A percentile compares a stretch with the other conserved stretches of the same genome.
Conservation (phyloP, 2,797 vertebrate species). For the Hipposideros larvatus region DNA sequence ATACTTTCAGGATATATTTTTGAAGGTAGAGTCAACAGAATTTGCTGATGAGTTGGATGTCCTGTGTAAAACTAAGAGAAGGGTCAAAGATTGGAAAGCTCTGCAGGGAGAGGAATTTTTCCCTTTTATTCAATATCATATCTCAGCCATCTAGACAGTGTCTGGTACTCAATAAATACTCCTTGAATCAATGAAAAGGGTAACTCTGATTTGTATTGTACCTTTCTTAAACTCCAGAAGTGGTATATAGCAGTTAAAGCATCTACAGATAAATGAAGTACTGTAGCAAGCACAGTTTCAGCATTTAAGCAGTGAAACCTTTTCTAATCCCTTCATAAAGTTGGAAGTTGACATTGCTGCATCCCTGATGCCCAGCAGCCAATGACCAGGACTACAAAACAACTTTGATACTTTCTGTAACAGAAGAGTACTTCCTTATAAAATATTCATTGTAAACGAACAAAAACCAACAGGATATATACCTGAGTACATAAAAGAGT, state of each 20-base stretch:
- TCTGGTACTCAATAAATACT: background rate
- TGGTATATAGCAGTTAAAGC: background rate
- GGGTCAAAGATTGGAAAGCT: background rate
- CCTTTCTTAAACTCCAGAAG: conserved; percentile 8
- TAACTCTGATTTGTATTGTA: background rate
- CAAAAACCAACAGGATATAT: background rate
- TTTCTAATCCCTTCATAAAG: background rate
- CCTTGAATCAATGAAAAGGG: background rate
- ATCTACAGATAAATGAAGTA: background rate
- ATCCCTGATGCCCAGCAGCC: background rate
- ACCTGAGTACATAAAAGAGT: background rate
- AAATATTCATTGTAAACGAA: conserved; percentile 33
- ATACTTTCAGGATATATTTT: background rate
- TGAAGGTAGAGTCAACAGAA: background rate
- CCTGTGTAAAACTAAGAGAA: background rate
- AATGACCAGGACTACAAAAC: conserved; percentile 3
- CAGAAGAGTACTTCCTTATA: conserved; percentile 21
- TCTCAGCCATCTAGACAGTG: background rate
- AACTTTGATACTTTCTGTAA: conserved; percentile 16
- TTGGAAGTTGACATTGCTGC: background rate
- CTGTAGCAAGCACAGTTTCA: background rate
- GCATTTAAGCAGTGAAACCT: background rate
- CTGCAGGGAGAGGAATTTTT: background rate
- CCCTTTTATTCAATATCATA: background rate
- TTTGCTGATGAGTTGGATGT: background rate